Base-by-base conservation (phyloP, 2,888 invertebrate species). In the Coelopa pilipes region DNA sequence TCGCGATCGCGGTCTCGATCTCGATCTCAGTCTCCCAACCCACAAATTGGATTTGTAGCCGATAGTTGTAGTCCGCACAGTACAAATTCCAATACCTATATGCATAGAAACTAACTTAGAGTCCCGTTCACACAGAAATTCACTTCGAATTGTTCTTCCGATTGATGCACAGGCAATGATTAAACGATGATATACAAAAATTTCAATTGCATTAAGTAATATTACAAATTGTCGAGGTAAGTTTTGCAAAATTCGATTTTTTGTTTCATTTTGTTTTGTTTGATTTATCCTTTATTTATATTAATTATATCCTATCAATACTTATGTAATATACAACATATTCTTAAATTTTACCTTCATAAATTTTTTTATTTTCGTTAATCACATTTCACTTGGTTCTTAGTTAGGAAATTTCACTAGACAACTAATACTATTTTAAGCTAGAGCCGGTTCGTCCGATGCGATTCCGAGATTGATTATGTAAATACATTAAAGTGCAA, bases 171-270 rank as follows among this genome's bases (percentile, higher is more conserved):
- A 57, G 57, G 74, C 70, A 72, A 21, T 24, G 47, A 65, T 24
- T 50, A 50, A 17, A 9, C 24, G 34, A 55, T 69, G 24, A 57
- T 46, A 24, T 72, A 73, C 62, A 79, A 73, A 74, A 46, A 46
- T 69, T 75, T 71, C 70, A 77, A 74, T 76, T 68, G 74, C 53
- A 71, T 66, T 66, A 65, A 75, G 71, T 49, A 65, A 74, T 47
- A 50, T 76, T 75, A 74, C 78, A 81, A 81, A 79, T 81, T 80
- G 79, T 80, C 81, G 83, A 86, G 86, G 86, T 85, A 85, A 85
- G 85, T 87, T 84, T 82, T 79, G 80, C 81, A 80, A 82, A 83
- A 82, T 82, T 84, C 81, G 81, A 81, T 76, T 78, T 79, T 78
- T 80, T 78, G 78, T 74, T 79, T 71, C 75, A 74, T 79, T 68